Base-by-base conservation (phyloP, 2,113 vertebrate species). In the Butastur rufipennis region DNA sequence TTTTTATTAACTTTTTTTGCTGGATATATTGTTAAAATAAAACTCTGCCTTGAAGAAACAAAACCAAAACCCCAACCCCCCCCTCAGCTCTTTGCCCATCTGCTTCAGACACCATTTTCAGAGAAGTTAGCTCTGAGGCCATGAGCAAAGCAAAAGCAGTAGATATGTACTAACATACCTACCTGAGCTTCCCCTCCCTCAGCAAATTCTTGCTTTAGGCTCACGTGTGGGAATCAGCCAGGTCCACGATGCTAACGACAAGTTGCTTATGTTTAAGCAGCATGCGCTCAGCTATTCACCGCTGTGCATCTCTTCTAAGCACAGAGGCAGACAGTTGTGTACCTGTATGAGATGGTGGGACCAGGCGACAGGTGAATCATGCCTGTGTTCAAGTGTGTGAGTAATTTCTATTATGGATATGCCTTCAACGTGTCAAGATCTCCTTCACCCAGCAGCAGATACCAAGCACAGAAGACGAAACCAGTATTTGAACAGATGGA, bases 1-100 rank as follows among this genome's bases (percentile, higher is more conserved):
- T 93, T 97, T 96, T 96, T 97, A 96, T 96, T 59, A 94, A 93
- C 94, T 91, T 91, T 95, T 94, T 94, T 91, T 63, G 26, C 80
- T 52, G 80, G 65, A 66, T 81, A 52, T 26, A 8, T 84, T 25
- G 16, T 86, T 84, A 97, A 90, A 95, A 94, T 55, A 88, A 92
- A 95, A 68, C 27, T 8, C 22, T 13, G 38, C 36, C 81, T 68
- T 25, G 15, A 85, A 96, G 88, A 91, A 93, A 95, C 87, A 91
- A 50, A 89, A 34, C 43, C 75, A 77, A 86, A 95, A 23, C 19
- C 45, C 21, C 38, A 73, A 90, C 3, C 21, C 31, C 13, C 45
- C 29, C 67, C 56, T 68, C 66, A 47, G 86, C 40, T 63, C 67
- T 79, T 80, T 22, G 29, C 38, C 50, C 62, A 65, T 53, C 71